Conservation (phyloP, 37 sponge, comb jelly and placozoan genomes). For the Theonella swinhoei region DNA sequence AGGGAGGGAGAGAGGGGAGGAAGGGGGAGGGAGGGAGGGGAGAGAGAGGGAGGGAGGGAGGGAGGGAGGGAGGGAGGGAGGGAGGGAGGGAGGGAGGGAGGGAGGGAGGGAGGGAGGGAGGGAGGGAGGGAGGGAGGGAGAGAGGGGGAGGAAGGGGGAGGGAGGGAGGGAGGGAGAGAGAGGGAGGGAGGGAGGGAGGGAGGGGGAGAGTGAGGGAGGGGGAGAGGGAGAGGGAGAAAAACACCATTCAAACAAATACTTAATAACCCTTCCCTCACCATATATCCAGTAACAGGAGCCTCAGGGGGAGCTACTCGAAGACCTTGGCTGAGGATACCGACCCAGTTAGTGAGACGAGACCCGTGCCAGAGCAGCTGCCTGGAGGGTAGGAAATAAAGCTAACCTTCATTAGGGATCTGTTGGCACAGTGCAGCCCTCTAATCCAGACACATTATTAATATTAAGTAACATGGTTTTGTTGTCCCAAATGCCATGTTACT, state of each 20-base stretch:
- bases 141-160: background rate
- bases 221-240: constrained; percentile 4
- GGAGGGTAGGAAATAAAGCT: background rate
- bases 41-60: background rate
- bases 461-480: too few relatives aligned
- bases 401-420: too few relatives aligned
- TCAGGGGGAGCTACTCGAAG: constrained; percentile 98
- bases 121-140: background rate
- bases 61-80: constrained; percentile 2
- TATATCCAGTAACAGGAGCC: constrained; percentile 98
- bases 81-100: background rate
- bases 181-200: background rate
- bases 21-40: background rate
- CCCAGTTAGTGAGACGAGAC: constrained; percentile 97
- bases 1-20: background rate
- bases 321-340: constrained; percentile 96
- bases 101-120: background rate
- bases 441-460: too few relatives aligned
- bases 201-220: too few relatives aligned
- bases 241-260: too few relatives aligned
- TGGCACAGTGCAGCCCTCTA: too few relatives aligned
- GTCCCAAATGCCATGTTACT: too few relatives aligned
- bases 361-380: constrained; percentile 98
- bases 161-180: constrained; percentile 1
- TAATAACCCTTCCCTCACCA: too few relatives aligned